Evolutionary conservation across 2,113 vertebrate species (phyloP).

Genomic region (Grus americana): DNA sequence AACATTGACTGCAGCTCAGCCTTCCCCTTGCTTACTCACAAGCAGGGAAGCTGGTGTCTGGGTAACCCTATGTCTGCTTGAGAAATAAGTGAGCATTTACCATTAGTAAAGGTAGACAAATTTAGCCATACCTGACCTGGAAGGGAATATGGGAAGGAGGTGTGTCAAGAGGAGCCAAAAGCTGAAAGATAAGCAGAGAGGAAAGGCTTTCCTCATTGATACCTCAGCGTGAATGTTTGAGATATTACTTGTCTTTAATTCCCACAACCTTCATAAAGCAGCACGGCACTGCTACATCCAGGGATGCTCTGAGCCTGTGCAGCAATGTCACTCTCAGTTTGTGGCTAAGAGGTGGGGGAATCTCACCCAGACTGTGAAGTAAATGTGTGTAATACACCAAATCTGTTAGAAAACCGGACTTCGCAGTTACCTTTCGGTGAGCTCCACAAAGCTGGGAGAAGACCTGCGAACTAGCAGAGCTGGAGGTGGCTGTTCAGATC

Average conservation of each 20-base stretch:
- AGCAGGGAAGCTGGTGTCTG: background rate
- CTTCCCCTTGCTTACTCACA: background rate
- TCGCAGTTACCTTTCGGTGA: constrained; percentile 18
- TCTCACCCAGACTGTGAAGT: background rate
- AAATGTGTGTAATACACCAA: background rate
- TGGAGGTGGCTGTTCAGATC: background rate
- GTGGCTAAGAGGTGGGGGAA: background rate
- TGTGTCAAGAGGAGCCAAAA: background rate
- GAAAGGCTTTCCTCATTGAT: background rate
- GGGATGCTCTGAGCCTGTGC: background rate
- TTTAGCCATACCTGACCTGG: background rate
- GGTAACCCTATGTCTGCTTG: background rate
- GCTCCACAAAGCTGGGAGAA: background rate
- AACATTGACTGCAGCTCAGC: background rate
- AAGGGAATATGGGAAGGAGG: background rate
- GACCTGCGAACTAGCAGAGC: background rate
- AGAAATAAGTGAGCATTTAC: background rate
- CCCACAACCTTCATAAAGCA: background rate
- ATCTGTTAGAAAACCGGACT: constrained; percentile 4
- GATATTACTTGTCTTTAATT: background rate
- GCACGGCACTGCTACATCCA: background rate
- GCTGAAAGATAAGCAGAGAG: background rate
- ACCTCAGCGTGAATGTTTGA: background rate
- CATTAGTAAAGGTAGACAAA: background rate
- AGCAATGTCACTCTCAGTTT: background rate